These are phyloP conservation scores for Ditylenchus dipsaci DNA, from an alignment of 1,140 invertebrate species.

Conservation along the genomic window DNA sequence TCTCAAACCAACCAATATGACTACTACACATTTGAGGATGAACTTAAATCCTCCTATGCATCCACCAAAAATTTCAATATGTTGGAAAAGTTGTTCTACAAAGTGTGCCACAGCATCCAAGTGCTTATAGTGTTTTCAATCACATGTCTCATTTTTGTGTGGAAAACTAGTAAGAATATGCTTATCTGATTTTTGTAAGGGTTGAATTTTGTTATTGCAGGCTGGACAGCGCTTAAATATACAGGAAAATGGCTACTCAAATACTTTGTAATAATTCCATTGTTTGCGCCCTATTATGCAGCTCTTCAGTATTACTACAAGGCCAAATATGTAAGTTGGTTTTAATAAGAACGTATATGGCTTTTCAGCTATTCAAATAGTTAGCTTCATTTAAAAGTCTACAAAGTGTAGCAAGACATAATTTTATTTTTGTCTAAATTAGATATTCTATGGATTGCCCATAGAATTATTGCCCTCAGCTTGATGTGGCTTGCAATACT, in stretches of 20 bases:
- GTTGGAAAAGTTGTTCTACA: background rate
- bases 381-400: no score
- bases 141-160: background rate
- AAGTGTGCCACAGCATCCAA: background rate
- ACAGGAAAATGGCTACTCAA: background rate
- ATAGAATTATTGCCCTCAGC: no score
- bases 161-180: background rate
- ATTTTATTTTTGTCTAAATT: no score
- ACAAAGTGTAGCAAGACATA: no score
- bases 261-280: conserved; percentile 4
- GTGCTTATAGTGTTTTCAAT: background rate
- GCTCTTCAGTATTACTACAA: background rate
- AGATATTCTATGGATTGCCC: no score
- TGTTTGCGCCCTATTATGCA: conserved; percentile 13
- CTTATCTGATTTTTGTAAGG: background rate
- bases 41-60: background rate
- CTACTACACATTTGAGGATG: background rate
- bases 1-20: background rate
- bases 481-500: no score
- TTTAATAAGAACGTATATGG: no score
- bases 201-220: background rate
- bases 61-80: background rate
- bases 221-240: background rate
- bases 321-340: conserved; percentile 5
- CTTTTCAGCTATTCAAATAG: no score